Percentiles rank a stretch among this genome's conserved stretches.
Conservation (phyloP, 2,797 vertebrate species). For the Sebastes aleutianus region DNA sequence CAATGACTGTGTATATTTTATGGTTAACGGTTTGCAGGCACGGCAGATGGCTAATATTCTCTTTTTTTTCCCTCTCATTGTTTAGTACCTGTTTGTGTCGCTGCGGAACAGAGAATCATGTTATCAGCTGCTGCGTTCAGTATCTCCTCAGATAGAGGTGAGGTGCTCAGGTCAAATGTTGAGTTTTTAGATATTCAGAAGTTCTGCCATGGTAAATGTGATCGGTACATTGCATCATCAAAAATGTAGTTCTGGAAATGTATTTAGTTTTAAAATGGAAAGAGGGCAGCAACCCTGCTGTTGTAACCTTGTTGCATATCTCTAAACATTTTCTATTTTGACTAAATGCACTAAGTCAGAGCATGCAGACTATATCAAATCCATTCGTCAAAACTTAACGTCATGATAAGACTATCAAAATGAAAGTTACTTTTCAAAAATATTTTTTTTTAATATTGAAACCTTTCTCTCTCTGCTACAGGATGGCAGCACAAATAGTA, state of each 20-base stretch:
- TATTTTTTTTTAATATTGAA: neutral
- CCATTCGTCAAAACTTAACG: neutral
- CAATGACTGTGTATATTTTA: neutral
- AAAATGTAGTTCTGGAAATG: neutral
- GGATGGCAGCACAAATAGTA: conserved; percentile 79
- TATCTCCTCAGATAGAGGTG: conserved; percentile 86
- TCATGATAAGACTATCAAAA: neutral
- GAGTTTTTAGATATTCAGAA: neutral
- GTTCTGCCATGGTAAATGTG: neutral
- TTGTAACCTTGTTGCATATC: neutral
- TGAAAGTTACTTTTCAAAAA: neutral
- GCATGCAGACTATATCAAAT: neutral
- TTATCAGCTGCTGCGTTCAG: conserved; percentile 83
- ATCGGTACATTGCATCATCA: neutral
- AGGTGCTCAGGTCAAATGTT: neutral
- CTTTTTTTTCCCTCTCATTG: neutral
- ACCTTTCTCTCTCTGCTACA: conserved; percentile 45
- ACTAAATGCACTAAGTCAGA: neutral
- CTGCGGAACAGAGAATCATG: conserved; percentile 85
- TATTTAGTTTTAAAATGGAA: neutral
- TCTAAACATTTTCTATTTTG: neutral
- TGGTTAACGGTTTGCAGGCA: neutral
- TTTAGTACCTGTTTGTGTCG: conserved; percentile 87
- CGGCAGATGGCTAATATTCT: conserved; percentile 5
- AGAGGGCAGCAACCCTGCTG: neutral